Conservation (phyloP, 1,140 invertebrate genomes). For the Steinernema khuongi region DNA sequence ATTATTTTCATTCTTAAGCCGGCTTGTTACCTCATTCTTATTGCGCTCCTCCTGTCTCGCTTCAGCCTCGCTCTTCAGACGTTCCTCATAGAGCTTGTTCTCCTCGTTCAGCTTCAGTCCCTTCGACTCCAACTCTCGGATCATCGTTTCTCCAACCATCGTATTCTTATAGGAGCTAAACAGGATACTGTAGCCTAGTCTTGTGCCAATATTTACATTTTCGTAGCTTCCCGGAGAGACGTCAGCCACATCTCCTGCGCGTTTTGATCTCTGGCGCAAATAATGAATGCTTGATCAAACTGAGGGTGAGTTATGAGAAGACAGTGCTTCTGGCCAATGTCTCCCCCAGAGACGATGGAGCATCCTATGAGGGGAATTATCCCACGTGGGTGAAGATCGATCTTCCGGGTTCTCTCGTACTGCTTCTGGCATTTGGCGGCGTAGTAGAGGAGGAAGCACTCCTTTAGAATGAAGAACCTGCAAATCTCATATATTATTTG, state of each 20-base stretch:
- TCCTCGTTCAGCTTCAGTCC: slow-evolving; percentile 61
- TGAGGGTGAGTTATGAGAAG: slow-evolving; percentile 43
- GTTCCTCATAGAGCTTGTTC: slow-evolving; percentile 60
- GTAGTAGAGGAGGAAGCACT: slow-evolving; percentile 47
- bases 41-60: slow-evolving; percentile 51
- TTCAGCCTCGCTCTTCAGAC: slow-evolving; percentile 47
- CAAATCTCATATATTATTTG: slow-evolving; percentile 13
- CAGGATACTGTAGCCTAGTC: background rate
- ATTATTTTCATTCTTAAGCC: background rate
- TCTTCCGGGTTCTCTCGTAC: slow-evolving; percentile 38
- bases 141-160: slow-evolving; percentile 61
- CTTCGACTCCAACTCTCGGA: slow-evolving; percentile 60
- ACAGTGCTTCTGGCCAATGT: slow-evolving; percentile 44
- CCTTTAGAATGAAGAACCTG: slow-evolving; percentile 44
- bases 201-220: slow-evolving; percentile 33
- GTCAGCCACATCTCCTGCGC: slow-evolving; percentile 40
- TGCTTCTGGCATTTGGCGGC: slow-evolving; percentile 33
- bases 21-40: slow-evolving; percentile 42
- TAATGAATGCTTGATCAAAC: slow-evolving; percentile 35
- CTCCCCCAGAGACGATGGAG: slow-evolving; percentile 42
- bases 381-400: slow-evolving; percentile 45
- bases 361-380: slow-evolving; percentile 43
- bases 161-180: slow-evolving; percentile 61
- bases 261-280: slow-evolving; percentile 34
- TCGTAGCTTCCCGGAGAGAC: slow-evolving; percentile 39